Conservation (phyloP, 2,113 vertebrate genomes). For the Setophaga coronata region DNA sequence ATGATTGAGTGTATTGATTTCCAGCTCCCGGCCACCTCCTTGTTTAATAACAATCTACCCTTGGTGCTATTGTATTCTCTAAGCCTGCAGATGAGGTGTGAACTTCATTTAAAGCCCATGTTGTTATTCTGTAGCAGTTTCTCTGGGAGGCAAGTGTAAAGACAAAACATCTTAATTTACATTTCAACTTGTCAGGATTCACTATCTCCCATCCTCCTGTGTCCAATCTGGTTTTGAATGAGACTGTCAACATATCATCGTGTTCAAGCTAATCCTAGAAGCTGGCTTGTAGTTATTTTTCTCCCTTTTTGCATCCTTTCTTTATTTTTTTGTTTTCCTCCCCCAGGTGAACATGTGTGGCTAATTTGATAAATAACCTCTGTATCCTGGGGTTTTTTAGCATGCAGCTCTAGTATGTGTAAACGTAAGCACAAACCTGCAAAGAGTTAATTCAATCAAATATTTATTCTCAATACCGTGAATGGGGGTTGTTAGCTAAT, state of each 20-base stretch:
- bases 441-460: conserved; percentile 34
- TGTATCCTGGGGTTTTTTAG: neutral
- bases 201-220: neutral
- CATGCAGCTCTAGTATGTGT: neutral
- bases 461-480: conserved; percentile 13
- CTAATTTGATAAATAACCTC: neutral
- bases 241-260: neutral
- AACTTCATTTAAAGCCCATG: neutral
- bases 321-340: neutral
- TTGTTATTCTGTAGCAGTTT: neutral
- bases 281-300: neutral
- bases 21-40: neutral
- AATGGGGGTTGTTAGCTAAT: conserved; percentile 30
- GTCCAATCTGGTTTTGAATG: neutral
- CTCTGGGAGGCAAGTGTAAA: neutral
- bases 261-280: conserved; percentile 2
- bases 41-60: neutral
- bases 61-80: neutral
- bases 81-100: neutral
- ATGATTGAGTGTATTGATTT: neutral
- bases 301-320: neutral
- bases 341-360: neutral
- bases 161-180: neutral
- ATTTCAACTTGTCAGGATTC: neutral
- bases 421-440: neutral